Evolutionary conservation across 1,140 invertebrate species (phyloP), one percentile per base, ranked within the genome.

Genomic region (Venustaconcha ellipsiformis): DNA sequence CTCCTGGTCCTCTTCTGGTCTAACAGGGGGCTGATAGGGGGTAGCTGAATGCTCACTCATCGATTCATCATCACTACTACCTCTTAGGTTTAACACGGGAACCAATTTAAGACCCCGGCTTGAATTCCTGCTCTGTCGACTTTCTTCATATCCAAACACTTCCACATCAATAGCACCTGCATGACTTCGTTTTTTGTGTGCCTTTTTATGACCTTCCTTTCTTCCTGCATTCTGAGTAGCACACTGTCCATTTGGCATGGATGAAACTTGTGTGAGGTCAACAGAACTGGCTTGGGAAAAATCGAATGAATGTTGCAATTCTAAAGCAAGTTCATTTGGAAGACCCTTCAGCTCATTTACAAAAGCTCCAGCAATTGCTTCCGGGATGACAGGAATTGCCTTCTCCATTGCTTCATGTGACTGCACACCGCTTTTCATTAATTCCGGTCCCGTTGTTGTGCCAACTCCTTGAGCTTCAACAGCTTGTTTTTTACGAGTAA

Each of bases 101-200:
- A 78, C 68, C 62, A 69, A 18, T 37, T 68, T 55, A 69, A 57
- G 65, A 14, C 60, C 68, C 17, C 77, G 48, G 70, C 77, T 78
- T 20, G 72, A 73, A 59, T 70, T 78, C 17, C 77, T 37, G 37
- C 77, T 74, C 23, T 74, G 68, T 60, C 72, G 65, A 12, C 58
- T 65, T 55, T 78, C 77, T 20, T 78, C 77, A 67, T 70, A 74
- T 23, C 77, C 71, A 74, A 78, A 78, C 60, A 78, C 77, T 30
- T 78, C 77, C 6, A 78, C 72, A 66, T 78, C 77, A 58, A 78
- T 78, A 26, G 71, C 76, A 55, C 71, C 77, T 48, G 37, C 37
- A 73, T 78, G 71, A 30, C 71, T 71, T 58, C 71, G 48, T 60
- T 78, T 74, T 48, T 77, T 67, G 64, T 72, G 23, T 67, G 65